Conservation (phyloP, 2,113 vertebrate species). For the Lipophrys pholis region DNA sequence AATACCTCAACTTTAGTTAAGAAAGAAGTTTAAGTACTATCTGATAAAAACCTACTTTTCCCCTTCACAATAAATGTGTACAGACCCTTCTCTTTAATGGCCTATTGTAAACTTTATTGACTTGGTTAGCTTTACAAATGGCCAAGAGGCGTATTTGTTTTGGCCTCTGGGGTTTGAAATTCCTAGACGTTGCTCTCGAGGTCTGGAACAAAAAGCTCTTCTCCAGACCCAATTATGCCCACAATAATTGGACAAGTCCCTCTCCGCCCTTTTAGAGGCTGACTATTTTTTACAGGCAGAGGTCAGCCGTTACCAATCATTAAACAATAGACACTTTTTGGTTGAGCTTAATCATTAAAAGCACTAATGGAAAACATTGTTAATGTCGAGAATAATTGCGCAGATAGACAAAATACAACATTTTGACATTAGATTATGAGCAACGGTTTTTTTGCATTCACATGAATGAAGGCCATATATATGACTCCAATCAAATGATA, state of each 20-base stretch:
- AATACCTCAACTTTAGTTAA: not conserved
- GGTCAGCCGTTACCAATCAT: conserved; percentile 33
- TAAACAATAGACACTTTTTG: conserved; percentile 39
- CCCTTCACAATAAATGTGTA: conserved; percentile 24
- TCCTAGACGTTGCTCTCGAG: conserved; percentile 30
- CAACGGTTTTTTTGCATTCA: not conserved
- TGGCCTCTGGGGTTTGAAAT: conserved; percentile 51
- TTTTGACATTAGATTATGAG: conserved; percentile 16
- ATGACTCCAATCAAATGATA: conserved; percentile 12
- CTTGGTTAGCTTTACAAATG: conserved; percentile 42
- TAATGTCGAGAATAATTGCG: conserved; percentile 35
- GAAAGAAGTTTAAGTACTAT: too few species aligned
- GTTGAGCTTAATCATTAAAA: conserved; percentile 21
- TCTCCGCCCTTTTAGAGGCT: conserved; percentile 6
- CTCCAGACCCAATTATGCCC: conserved; percentile 39
- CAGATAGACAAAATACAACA: conserved; percentile 11
- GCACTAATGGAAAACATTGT: conserved; percentile 21
- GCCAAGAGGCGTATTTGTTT: conserved; percentile 50
- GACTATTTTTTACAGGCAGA: conserved; percentile 42
- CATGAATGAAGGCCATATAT: not conserved
- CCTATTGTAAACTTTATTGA: conserved; percentile 62
- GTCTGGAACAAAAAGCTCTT: conserved; percentile 34
- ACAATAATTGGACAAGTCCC: conserved; percentile 45
- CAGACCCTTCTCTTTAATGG: conserved; percentile 37
- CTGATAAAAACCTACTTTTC: not conserved